Evolutionary conservation across 30 jellyfish, hydroid and myxozoan species (phyloP).

Genomic region (Aurelia aurita): DNA sequence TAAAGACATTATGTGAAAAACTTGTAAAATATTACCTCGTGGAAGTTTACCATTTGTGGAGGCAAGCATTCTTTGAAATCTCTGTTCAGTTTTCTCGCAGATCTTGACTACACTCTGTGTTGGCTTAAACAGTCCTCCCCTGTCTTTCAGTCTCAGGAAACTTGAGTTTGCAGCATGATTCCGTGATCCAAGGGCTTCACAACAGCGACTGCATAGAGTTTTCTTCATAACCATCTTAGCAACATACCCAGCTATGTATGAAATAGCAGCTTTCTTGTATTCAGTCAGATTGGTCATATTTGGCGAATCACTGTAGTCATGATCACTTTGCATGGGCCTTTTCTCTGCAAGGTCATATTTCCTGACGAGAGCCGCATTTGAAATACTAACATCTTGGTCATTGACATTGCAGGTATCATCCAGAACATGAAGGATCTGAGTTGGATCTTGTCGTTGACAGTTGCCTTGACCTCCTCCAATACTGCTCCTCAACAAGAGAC

Average conservation of each 20-base stretch:
- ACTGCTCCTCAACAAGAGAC: too few species aligned
- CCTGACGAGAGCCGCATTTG: slow-evolving; percentile 51
- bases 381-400: slow-evolving; percentile 9
- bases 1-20: too few species aligned
- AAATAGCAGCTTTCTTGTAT: slow-evolving; percentile 61
- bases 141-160: slow-evolving; percentile 57
- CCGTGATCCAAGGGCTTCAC: slow-evolving; percentile 19
- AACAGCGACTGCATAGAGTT: not conserved
- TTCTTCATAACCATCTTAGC: slow-evolving; percentile 38
- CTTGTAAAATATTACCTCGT: not conserved
- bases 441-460: slow-evolving; percentile 53
- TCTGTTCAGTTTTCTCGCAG: slow-evolving; percentile 42
- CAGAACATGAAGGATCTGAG: slow-evolving; percentile 45
- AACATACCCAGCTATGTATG: slow-evolving; percentile 72
- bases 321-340: slow-evolving; percentile 29
- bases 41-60: slow-evolving; percentile 52
- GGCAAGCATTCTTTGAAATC: slow-evolving; percentile 53
- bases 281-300: slow-evolving; percentile 31
- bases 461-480: slow-evolving; percentile 62
- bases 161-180: slow-evolving; percentile 7
- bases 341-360: slow-evolving; percentile 39
- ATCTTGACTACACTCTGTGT: slow-evolving; percentile 60
- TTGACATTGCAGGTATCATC: slow-evolving; percentile 52
- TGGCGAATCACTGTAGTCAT: slow-evolving; percentile 65
- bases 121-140: slow-evolving; percentile 74